phyloP scores from a whole-genome alignment of 30 jellyfish, hydroid and myxozoan genomes.

The Turritopsis rubra region DNA sequence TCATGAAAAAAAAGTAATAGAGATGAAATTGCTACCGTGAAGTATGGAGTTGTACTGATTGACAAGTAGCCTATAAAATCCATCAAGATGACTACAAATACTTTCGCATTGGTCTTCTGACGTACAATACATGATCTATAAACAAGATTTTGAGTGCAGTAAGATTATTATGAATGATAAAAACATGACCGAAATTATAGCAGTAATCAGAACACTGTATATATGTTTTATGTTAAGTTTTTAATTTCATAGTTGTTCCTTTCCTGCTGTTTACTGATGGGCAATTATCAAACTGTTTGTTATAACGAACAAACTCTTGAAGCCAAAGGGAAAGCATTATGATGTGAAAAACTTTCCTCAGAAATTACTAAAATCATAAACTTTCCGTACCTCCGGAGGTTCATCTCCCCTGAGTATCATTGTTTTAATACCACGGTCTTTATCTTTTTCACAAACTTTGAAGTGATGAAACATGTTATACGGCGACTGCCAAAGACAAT shows the following conservation, averaged over 20 bases:
- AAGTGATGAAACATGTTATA: constrained; percentile 21
- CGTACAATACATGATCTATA: constrained; percentile 7
- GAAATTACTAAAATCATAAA: background rate
- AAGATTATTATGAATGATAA: background rate
- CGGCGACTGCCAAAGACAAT: constrained; percentile 31
- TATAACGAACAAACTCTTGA: too few species aligned
- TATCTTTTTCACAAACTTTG: constrained; percentile 2
- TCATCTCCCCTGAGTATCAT: constrained; percentile 25
- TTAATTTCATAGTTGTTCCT: too few species aligned
- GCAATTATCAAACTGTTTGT: too few species aligned
- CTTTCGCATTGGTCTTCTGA: constrained; percentile 34
- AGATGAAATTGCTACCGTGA: constrained; percentile 9
- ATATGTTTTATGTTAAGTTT: too few species aligned
- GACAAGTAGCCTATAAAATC: constrained; percentile 30
- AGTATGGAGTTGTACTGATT: constrained; percentile 28
- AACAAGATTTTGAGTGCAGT: background rate
- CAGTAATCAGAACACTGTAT: background rate
- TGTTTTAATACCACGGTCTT: constrained; percentile 18
- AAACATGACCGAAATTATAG: background rate
- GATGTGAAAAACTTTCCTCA: too few species aligned
- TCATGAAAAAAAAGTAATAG: background rate
- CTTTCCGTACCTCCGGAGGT: constrained; percentile 31
- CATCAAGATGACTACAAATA: constrained; percentile 31
- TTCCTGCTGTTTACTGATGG: too few species aligned
- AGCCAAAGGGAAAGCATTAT: too few species aligned